Evolutionary conservation across 2,113 vertebrate genomes (phyloP).

Genomic region (Anarhynchus alexandrinus): DNA sequence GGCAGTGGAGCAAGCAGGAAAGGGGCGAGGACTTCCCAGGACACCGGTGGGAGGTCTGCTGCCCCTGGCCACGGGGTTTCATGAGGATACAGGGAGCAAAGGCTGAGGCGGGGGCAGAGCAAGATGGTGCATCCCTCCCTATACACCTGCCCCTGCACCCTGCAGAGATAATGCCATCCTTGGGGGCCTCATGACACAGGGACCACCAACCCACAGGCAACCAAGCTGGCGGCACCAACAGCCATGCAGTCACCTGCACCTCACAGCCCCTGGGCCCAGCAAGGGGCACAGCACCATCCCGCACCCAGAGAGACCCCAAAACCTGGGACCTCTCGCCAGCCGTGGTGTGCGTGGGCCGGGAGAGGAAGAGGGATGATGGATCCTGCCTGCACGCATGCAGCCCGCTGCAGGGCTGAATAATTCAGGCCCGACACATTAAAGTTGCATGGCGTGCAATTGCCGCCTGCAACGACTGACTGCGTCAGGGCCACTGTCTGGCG

Average conservation of each 20-base stretch:
- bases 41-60: background rate
- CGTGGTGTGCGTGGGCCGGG: rapidly evolving
- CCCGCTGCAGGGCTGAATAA: conserved; percentile 10
- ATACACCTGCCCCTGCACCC: no score
- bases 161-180: background rate
- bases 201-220: background rate
- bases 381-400: background rate
- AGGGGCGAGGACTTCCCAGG: rapidly evolving
- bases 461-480: background rate
- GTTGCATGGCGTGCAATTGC: background rate
- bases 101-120: rapidly evolving
- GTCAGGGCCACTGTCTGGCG: background rate
- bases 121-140: background rate
- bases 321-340: rapidly evolving
- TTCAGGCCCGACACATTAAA: conserved; percentile 51
- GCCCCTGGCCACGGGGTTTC: background rate
- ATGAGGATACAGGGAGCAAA: background rate
- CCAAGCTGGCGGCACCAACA: background rate
- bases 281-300: background rate
- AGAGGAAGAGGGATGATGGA: background rate
- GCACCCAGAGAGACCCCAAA: background rate
- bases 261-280: rapidly evolving
- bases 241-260: background rate
- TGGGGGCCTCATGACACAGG: no score
- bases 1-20: background rate